phyloP scores from a whole-genome alignment of 2,888 invertebrate species.

The Noctua janthina region DNA sequence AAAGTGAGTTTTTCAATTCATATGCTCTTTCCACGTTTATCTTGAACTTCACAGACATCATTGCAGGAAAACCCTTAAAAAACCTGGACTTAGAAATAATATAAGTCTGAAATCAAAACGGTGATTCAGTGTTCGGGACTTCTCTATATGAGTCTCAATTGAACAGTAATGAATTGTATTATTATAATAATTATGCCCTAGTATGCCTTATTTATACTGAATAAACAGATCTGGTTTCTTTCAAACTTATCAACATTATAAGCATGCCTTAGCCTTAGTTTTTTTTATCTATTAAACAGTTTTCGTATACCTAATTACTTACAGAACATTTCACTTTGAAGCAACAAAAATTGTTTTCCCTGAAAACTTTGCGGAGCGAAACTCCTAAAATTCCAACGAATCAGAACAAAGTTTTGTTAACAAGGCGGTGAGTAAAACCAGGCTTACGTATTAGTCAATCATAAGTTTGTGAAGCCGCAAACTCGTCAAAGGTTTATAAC shows the following conservation, averaged over 20 bases:
- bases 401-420: conserved; percentile 48
- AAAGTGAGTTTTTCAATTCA: too few species aligned
- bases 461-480: conserved; percentile 51
- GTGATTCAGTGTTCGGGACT: too few species aligned
- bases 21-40: too few species aligned
- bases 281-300: background rate
- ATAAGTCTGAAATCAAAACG: too few species aligned
- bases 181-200: too few species aligned
- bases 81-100: too few species aligned
- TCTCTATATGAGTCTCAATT: too few species aligned
- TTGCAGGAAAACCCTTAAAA: too few species aligned
- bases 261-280: background rate
- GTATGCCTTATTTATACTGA: background rate
- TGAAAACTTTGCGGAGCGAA: background rate
- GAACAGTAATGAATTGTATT: too few species aligned
- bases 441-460: conserved; percentile 54
- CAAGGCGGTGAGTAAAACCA: conserved; percentile 28
- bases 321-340: background rate
- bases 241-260: background rate
- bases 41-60: too few species aligned
- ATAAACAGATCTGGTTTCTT: background rate
- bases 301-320: background rate
- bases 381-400: conserved; percentile 14
- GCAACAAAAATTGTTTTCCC: conserved; percentile 17
- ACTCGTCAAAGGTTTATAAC: conserved; percentile 36